Evolutionary conservation across 2,888 invertebrate species (phyloP).

Genomic region (Chloromyia formosa): DNA sequence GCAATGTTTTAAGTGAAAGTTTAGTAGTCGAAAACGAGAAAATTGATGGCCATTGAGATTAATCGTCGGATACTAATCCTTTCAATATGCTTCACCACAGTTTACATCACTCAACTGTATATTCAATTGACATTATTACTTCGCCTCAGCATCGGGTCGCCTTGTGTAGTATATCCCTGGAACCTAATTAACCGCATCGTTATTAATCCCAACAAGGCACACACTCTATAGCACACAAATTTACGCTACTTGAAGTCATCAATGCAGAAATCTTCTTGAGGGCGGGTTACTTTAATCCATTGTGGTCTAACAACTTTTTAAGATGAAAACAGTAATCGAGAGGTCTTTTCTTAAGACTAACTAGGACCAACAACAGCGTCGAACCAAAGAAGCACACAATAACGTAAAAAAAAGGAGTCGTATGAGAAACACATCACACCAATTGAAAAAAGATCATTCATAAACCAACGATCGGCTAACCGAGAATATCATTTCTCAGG

Average conservation of each 20-base stretch:
- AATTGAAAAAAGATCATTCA: conserved; percentile 15
- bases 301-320: conserved; percentile 18
- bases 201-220: too few species aligned
- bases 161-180: too few species aligned
- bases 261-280: conserved; percentile 20
- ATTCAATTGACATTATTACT: too few species aligned
- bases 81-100: too few species aligned
- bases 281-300: conserved; percentile 24
- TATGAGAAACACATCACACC: not conserved
- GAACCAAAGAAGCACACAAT: not conserved
- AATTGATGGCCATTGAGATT: too few species aligned
- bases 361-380: conserved; percentile 6
- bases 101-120: too few species aligned
- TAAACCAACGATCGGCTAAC: not conserved
- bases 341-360: not conserved
- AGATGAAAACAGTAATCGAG: conserved; percentile 28
- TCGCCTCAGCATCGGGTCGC: too few species aligned
- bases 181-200: too few species aligned
- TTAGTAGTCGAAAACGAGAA: too few species aligned
- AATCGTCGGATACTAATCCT: too few species aligned
- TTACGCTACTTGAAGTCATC: not conserved
- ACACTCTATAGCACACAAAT: too few species aligned
- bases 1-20: too few species aligned
- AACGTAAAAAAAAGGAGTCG: not conserved
- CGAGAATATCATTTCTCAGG: not conserved